Percentiles rank a stretch among this genome's conserved stretches.
These are phyloP conservation scores for Tautogolabrus adspersus DNA, from an alignment of 2,113 vertebrate genomes.

Conservation along the genomic window DNA sequence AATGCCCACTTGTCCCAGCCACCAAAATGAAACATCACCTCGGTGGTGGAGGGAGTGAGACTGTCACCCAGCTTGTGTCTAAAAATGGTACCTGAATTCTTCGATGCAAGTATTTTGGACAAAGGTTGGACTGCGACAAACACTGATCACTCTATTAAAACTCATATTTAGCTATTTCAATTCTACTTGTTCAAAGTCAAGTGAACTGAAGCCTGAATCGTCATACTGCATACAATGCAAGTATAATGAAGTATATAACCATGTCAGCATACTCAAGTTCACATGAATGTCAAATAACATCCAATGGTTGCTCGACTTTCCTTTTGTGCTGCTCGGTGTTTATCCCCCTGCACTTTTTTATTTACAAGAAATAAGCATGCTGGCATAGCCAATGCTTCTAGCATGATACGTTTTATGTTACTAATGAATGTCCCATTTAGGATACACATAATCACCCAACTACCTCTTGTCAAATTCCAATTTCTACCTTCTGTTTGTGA, in stretches of 20 bases:
- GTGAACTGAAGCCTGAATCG: background rate
- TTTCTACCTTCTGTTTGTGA: conserved; percentile 60
- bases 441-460: conserved; percentile 45
- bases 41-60: conserved; percentile 34
- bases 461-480: conserved; percentile 56
- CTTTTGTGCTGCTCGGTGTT: conserved; percentile 22
- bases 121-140: background rate
- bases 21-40: conserved; percentile 70
- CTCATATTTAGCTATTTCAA: conserved; percentile 7
- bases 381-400: conserved; percentile 64
- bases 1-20: conserved; percentile 82
- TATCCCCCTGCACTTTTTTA: background rate
- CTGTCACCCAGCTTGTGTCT: conserved; percentile 28
- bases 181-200: conserved; percentile 31
- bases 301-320: background rate
- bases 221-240: conserved; percentile 15
- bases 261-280: conserved; percentile 21
- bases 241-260: background rate
- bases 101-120: conserved; percentile 41
- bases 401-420: conserved; percentile 75
- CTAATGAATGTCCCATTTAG: conserved; percentile 76
- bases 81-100: conserved; percentile 30
- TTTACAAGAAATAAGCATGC: conserved; percentile 46
- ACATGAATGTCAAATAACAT: conserved; percentile 19
- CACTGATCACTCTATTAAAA: background rate